Base-by-base conservation (phyloP, 2,797 vertebrate species). In the Cottoperca gobio region DNA sequence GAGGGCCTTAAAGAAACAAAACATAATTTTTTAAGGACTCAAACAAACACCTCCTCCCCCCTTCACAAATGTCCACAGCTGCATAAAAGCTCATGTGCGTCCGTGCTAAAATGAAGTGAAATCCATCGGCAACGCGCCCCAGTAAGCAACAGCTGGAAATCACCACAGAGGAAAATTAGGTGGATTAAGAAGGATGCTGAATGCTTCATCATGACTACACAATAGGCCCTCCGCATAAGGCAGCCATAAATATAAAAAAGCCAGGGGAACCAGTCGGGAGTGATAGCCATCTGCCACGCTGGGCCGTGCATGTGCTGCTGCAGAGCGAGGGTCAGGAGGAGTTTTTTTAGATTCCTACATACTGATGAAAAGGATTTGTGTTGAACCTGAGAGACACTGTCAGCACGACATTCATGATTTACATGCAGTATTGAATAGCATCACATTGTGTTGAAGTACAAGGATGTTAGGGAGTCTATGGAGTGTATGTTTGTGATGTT, bases 221-320 rank as follows among this genome's bases (percentile, higher is more conserved):
- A 89, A 88, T 62, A 63, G 64, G 13, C 21, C 5, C 39, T 65
- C 17, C 0, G 16, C 33, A n/a, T 17, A 14, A 62, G 26, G 58
- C 60, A 11, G 72, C 76, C 70, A 73, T 55, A 73, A 78, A 85
- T 70, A 86, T 70, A 86, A 81, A 71, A 69, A 70, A 71, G 60
- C 63, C 19, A 17, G 63, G 62, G 57, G n/a, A 88, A 61, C 71
- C 31, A 26, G 80, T 82, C 5, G 2, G 67, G 23, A 67, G 53
- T 9, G 52, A 73, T n/a, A 45, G 65, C 78, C 73, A 86, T 89
- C 82, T 86, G 86, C 70, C 58, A 72, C 5, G 0, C 31, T 52
- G 46, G 1, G 16, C 16, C 0, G 4, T 0, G 39, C 63, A 48
- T 11, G 0, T 58, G 77, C 75, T 84, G 50, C 77, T 69, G 78